Base-by-base conservation (phyloP, 1,140 invertebrate genomes). In the Nylanderia fulva region DNA sequence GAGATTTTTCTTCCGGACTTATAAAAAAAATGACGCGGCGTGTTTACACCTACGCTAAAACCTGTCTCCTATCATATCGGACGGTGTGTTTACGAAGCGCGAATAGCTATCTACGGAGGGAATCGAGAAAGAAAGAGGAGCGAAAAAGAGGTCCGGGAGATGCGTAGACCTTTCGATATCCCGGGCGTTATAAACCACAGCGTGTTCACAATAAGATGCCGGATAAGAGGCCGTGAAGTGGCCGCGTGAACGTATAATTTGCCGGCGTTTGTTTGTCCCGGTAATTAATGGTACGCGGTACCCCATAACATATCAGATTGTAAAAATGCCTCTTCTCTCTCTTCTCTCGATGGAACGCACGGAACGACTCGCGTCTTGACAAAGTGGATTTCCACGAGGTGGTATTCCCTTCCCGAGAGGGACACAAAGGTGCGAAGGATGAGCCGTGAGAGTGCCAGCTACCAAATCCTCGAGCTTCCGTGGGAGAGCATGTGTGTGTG, bases 321-420 rank as follows among this genome's bases (percentile, higher is more conserved):
- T 85, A 74, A 72, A 87, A 76, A 52, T 36, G 77, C 58, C 36
- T 84, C 29, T 24, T 45, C 11, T 45, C 56, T 45, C 24, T 60
- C 15, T 42, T 68, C 39, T 54, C 11, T 21, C 48, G 18, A 2
- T 2, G 5, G 45, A 42, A 27, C 48, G n/a, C 58, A 2, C 33
- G 21, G 24, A 74, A 48, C 64, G 36, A 64, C 21, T 88, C 64
- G 45, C 60, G 75, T n/a, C 79, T 85, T 88, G 86, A 88, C 87
- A 88, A 85, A 88, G 75, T 88, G 83, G 69, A 88, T 85, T 88
- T 88, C 71, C 83, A 88, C 68, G 54, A 36, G 77, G 29, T 24
- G 48, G 45, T 18, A 48, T 48, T 18, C 60, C 42, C 58, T 56
- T 24, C 18, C 29, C 11, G 29, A 24, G 39, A 29, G 18, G 9